Base-by-base conservation (phyloP, 2,797 vertebrate species). In the Sardinella longiceps region DNA sequence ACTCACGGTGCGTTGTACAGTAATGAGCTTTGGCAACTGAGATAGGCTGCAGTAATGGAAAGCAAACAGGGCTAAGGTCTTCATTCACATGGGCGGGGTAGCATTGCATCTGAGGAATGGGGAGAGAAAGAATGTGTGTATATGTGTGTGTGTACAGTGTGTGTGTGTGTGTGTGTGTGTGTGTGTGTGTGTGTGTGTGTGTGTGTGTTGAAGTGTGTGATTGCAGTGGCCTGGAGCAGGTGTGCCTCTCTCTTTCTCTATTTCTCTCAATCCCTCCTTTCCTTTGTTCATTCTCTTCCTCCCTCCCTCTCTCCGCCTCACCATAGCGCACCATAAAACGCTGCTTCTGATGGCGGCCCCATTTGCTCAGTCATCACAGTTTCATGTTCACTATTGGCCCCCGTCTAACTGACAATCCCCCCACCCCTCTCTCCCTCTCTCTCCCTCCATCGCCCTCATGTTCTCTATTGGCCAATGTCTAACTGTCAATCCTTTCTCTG, bases 41-140 rank as follows among this genome's bases (percentile, higher is more conserved):
- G 66, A 80, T 37, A 66, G 56, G 43, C 81, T 85, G 74, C 83
- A 66, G 83, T 85, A 87, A 85, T 85, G 81, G 86, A 87, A 87
- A 80, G 77, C 85, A 85, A 87, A 87, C 86, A 87, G n/a, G 82
- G 43, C 84, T 81, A 74, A 82, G 81, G 53, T 84, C 66, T 82
- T 45, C 82, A 81, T 46, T 53, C 45, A 81, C 80, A 50, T 46
- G 77, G 56, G 37, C 28, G 12, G 28, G 30, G 15, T 37, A 37
- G 66, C 30, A 18, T 23, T n/a, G 33, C 15, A 4, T 37, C 14
- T 50, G 48, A 50, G 48, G 15, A 50, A 50, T 14, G 15, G 11
- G 12, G 48, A 50, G 48, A 50, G 12, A 50, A 14, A 50, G 48
- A 50, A 43, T 4, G 53, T 43, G 20, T 25, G 70, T 53, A 23